Evolutionary conservation across 1,140 invertebrate species (phyloP).

Genomic region (Watersipora subatra): DNA sequence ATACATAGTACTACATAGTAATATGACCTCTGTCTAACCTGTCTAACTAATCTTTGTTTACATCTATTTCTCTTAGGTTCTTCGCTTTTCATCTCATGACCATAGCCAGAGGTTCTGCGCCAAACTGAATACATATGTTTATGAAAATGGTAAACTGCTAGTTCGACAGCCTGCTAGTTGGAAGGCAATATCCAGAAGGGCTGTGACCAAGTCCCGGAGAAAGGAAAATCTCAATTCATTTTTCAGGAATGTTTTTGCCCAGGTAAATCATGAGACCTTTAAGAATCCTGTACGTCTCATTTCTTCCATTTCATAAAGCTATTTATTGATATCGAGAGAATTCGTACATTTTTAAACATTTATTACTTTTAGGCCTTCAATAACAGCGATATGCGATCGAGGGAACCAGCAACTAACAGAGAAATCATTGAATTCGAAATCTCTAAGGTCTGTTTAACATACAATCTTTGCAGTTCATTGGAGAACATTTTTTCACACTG

Average conservation of each 20-base stretch:
- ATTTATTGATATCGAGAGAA: too few species aligned
- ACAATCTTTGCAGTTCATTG: background rate
- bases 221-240: conserved; percentile 91
- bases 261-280: conserved; percentile 38
- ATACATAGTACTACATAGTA: too few species aligned
- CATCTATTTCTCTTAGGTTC: conserved; percentile 42
- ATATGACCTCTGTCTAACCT: too few species aligned
- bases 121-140: conserved; percentile 70
- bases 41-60: too few species aligned
- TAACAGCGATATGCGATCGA: background rate
- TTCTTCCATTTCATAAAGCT: too few species aligned
- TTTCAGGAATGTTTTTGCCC: conserved; percentile 91
- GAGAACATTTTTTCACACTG: background rate
- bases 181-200: conserved; percentile 78
- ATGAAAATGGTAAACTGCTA: conserved; percentile 65
- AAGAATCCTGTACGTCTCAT: background rate
- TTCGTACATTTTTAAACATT: too few species aligned
- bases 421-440: conserved; percentile 45
- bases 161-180: conserved; percentile 50
- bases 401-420: conserved; percentile 15
- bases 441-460: conserved; percentile 22
- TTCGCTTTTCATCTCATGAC: conserved; percentile 72
- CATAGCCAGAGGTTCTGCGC: conserved; percentile 74
- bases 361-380: conserved; percentile 2
- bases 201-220: conserved; percentile 84